Conservation (phyloP, 2,113 vertebrate species). For the Thalassarche chlororhynchos region DNA sequence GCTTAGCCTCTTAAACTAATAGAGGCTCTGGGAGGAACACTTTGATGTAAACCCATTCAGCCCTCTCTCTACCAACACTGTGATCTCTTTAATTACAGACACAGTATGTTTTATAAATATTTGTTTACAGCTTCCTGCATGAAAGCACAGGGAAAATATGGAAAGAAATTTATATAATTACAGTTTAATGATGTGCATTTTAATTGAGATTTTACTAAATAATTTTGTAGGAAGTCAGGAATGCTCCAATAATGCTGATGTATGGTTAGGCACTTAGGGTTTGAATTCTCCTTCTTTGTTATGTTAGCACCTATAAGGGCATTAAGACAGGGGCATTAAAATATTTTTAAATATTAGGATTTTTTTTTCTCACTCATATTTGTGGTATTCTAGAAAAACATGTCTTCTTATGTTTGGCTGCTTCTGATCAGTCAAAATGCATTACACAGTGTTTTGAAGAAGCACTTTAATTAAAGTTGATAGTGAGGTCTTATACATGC, state of each 20-base stretch:
- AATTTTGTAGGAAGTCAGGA: neutral
- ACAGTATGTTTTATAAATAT: conserved; percentile 49
- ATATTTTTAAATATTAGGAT: neutral
- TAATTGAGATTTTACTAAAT: conserved; percentile 26
- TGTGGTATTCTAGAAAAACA: neutral
- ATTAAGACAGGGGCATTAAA: neutral
- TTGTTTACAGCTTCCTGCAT: conserved; percentile 11
- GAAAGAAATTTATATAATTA: conserved; percentile 45
- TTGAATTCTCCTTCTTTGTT: neutral
- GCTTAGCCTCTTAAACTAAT: neutral
- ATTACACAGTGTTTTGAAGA: neutral
- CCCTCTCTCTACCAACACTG: neutral
- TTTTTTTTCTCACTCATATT: neutral
- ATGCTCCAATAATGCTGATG: neutral
- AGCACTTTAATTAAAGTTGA: neutral
- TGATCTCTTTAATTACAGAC: conserved; percentile 30
- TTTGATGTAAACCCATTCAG: neutral
- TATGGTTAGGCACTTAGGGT: neutral
- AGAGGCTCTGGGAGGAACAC: neutral
- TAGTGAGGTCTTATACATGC: neutral
- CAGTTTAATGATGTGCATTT: conserved; percentile 37
- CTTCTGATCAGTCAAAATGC: neutral
- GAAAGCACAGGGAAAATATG: conserved; percentile 21
- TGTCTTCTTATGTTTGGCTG: neutral
- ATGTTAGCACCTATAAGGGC: neutral